phyloP scores from a whole-genome alignment of 2,113 vertebrate genomes.

The Potamarius usumacintae region DNA sequence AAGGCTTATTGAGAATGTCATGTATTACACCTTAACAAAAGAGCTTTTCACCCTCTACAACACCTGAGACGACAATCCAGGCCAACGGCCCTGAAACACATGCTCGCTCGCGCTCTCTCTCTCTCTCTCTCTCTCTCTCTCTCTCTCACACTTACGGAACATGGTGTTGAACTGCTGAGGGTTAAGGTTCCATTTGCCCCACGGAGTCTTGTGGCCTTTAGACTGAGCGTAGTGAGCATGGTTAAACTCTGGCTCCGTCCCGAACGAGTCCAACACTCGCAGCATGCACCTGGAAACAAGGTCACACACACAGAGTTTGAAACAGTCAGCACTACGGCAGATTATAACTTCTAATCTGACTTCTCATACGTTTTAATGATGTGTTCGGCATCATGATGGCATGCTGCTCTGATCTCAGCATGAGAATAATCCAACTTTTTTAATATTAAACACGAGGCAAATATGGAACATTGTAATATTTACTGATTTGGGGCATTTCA shows the following conservation, averaged over 20 bases:
- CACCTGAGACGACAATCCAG: slow-evolving; percentile 46
- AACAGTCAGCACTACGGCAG: not conserved
- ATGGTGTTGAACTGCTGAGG: slow-evolving; percentile 99
- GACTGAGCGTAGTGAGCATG: slow-evolving; percentile 97
- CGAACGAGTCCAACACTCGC: slow-evolving; percentile 94
- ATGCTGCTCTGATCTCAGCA: not conserved
- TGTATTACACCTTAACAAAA: slow-evolving; percentile 63
- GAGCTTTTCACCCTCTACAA: slow-evolving; percentile 59
- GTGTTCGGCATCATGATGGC: rapidly evolving
- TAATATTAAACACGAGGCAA: not conserved
- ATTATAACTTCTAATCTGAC: not conserved
- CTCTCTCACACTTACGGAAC: slow-evolving; percentile 87
- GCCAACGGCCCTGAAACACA: not conserved
- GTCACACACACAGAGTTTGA: not conserved
- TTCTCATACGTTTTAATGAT: not conserved
- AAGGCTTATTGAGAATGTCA: slow-evolving; percentile 63
- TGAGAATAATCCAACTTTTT: not conserved
- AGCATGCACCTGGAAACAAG: slow-evolving; percentile 87
- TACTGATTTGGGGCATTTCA: not conserved
- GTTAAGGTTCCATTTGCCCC: slow-evolving; percentile 99
- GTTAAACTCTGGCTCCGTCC: slow-evolving; percentile 97
- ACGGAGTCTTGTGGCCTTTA: slow-evolving; percentile 97
- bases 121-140: not conserved
- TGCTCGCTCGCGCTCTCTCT: not conserved
- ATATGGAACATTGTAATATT: not conserved